Evolutionary conservation across 2,888 invertebrate genomes (phyloP).

Genomic region (Ornithoptera priamus): DNA sequence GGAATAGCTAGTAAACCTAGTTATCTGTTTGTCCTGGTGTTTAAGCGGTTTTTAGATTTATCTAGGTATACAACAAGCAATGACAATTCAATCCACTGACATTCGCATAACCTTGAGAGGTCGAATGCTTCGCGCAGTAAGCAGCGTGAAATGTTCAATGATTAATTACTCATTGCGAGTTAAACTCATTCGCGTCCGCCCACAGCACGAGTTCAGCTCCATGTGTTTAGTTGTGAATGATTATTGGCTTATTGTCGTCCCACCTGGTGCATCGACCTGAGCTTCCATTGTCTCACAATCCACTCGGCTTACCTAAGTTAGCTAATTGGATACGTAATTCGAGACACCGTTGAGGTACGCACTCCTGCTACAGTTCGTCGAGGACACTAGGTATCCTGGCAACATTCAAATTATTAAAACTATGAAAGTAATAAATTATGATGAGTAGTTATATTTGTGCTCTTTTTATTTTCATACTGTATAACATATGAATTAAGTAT

Average conservation of each 20-base stretch:
- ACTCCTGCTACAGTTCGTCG: not conserved
- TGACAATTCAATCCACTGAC: not conserved
- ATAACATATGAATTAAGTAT: too few relatives aligned
- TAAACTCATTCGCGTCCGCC: slow-evolving; percentile 13
- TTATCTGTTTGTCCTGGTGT: too few relatives aligned
- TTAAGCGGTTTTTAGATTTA: too few relatives aligned
- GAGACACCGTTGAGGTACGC: slow-evolving; percentile 18
- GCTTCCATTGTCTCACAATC: slow-evolving; percentile 40
- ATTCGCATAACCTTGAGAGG: slow-evolving; percentile 9
- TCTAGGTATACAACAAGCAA: not conserved
- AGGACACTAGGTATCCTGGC: too few relatives aligned
- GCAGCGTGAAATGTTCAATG: slow-evolving; percentile 6
- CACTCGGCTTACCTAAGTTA: slow-evolving; percentile 29
- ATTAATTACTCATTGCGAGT: slow-evolving; percentile 21
- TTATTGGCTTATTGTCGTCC: slow-evolving; percentile 55
- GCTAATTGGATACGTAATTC: slow-evolving; percentile 29
- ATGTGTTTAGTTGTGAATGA: slow-evolving; percentile 48
- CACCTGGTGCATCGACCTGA: slow-evolving; percentile 62
- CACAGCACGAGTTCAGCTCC: slow-evolving; percentile 28
- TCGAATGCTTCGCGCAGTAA: not conserved
- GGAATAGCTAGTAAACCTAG: too few relatives aligned
- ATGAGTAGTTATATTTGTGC: too few relatives aligned
- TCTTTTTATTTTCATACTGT: too few relatives aligned
- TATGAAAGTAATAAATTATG: too few relatives aligned
- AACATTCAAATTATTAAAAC: too few relatives aligned